phyloP scores from a whole-genome alignment of 2,797 vertebrate genomes.

The Oophaga sylvatica region DNA sequence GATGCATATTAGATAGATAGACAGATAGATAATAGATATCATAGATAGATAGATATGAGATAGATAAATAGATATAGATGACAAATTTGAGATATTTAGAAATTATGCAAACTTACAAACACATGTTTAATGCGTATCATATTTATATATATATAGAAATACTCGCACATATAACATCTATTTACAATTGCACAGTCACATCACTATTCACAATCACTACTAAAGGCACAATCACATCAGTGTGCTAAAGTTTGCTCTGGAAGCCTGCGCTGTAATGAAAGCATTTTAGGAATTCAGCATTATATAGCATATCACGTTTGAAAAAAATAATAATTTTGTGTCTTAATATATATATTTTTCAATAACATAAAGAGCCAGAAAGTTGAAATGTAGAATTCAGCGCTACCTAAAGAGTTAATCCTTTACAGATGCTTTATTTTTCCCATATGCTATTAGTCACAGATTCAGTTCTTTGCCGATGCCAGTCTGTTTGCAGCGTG shows the following conservation, averaged over 20 bases:
- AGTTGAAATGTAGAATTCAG: not conserved
- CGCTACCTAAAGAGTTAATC: not conserved
- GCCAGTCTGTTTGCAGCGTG: slow-evolving; percentile 14
- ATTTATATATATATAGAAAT: too few species aligned
- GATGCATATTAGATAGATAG: too few species aligned
- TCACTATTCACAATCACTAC: not conserved
- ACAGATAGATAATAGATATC: too few species aligned
- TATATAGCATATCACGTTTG: not conserved
- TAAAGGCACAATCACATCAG: not conserved
- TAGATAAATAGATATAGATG: too few species aligned
- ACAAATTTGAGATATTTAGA: too few species aligned
- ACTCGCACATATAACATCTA: not conserved
- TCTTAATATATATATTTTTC: not conserved
- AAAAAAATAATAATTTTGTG: not conserved
- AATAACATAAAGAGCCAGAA: not conserved
- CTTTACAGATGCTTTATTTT: slow-evolving; percentile 13
- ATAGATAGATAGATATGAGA: too few species aligned
- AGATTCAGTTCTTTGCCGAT: slow-evolving; percentile 19
- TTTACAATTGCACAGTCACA: not conserved
- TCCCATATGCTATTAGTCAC: slow-evolving; percentile 46
- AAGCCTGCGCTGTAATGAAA: not conserved
- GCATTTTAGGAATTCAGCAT: not conserved
- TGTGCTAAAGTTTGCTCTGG: not conserved
- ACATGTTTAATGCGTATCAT: too few species aligned
- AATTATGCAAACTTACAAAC: too few species aligned